phyloP scores from a whole-genome alignment of 2,888 invertebrate species.

The Coremacera marginata region DNA sequence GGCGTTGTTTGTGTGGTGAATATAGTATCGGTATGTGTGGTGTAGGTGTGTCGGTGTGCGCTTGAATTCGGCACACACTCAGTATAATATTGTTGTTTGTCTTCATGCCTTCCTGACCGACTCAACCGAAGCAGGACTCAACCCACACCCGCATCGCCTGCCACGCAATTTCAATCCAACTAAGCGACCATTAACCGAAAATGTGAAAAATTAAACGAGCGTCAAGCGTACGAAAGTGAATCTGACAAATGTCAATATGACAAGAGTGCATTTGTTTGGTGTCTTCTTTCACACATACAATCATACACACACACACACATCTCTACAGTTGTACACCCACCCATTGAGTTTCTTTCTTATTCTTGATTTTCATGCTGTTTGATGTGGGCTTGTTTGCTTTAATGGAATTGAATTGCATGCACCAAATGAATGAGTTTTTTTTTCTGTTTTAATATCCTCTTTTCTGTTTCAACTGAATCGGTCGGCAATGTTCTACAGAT shows the following conservation, averaged over 20 bases:
- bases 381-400: too few species aligned
- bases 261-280: too few species aligned
- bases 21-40: too few species aligned
- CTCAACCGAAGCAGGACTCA: neutral
- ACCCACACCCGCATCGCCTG: neutral
- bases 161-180: neutral
- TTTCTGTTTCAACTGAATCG: too few species aligned
- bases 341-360: neutral
- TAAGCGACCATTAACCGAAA: constrained; percentile 22
- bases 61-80: neutral
- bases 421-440: too few species aligned
- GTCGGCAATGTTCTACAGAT: too few species aligned
- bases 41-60: neutral
- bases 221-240: constrained; percentile 25
- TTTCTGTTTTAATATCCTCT: too few species aligned
- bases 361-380: neutral
- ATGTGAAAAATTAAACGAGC: constrained; percentile 29
- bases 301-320: neutral
- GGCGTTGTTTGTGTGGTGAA: too few species aligned
- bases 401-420: too few species aligned
- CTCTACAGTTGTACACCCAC: neutral
- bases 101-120: neutral
- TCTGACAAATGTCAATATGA: constrained; percentile 19
- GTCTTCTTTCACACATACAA: neutral
- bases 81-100: neutral